Evolutionary conservation across 2,888 invertebrate genomes (phyloP).

Genomic region (Drosophila eohydei): DNA sequence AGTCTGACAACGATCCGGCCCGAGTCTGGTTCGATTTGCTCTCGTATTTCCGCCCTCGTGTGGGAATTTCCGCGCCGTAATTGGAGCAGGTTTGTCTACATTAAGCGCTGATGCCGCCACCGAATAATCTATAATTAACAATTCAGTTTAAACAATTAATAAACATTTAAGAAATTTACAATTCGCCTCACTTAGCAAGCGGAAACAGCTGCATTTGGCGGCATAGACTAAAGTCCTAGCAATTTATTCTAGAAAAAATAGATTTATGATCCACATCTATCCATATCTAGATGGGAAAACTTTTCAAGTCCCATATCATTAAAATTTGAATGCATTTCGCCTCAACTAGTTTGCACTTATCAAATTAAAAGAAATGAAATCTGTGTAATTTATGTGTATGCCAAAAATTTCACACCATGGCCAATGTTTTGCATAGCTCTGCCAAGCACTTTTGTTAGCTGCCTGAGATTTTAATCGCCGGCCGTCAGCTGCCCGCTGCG

Average conservation of each 20-base stretch:
- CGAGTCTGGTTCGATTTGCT: slow-evolving; percentile 16
- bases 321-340: slow-evolving; percentile 9
- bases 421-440: slow-evolving; percentile 55
- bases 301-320: neutral
- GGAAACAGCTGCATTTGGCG: slow-evolving; percentile 68
- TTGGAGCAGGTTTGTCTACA: slow-evolving; percentile 68
- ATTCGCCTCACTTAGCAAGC: slow-evolving; percentile 39
- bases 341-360: slow-evolving; percentile 36
- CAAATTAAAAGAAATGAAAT: slow-evolving; percentile 50
- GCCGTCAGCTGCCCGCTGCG: slow-evolving; percentile 70
- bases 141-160: slow-evolving; percentile 75
- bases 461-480: slow-evolving; percentile 71
- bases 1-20: slow-evolving; percentile 64
- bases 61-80: slow-evolving; percentile 76
- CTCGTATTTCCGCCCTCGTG: slow-evolving; percentile 76
- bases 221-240: neutral
- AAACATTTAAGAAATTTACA: slow-evolving; percentile 66
- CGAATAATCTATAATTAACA: slow-evolving; percentile 64
- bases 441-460: slow-evolving; percentile 41
- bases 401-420: slow-evolving; percentile 62
- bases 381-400: slow-evolving; percentile 51
- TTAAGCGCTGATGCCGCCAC: slow-evolving; percentile 51
- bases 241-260: neutral
- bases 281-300: neutral
- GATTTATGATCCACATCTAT: slow-evolving; percentile 5